These are phyloP conservation scores for Himalopsyche japonica DNA, from an alignment of 2,888 invertebrate species.

Conservation along the genomic window DNA sequence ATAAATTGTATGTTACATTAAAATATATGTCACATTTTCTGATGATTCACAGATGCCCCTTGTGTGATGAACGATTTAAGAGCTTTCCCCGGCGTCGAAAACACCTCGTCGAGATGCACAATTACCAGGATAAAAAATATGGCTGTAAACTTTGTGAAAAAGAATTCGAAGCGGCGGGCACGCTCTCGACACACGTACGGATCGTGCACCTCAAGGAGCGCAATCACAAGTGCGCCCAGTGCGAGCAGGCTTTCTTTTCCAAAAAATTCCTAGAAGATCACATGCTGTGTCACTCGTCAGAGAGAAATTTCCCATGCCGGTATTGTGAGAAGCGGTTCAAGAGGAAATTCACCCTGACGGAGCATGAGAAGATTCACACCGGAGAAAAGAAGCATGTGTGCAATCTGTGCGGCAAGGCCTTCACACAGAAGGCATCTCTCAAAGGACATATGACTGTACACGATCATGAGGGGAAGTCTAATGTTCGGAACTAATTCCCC, in stretches of 20 bases:
- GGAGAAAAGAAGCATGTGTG: slow-evolving; percentile 9
- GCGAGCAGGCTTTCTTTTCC: slow-evolving; percentile 9
- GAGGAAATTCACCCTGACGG: slow-evolving; percentile 6
- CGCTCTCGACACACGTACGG: slow-evolving; percentile 4
- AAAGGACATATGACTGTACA: slow-evolving; percentile 2
- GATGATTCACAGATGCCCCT: slow-evolving; percentile 44
- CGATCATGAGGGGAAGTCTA: background rate
- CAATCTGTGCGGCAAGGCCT: slow-evolving; percentile 3
- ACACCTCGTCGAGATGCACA: slow-evolving; percentile 48
- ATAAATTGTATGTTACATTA: too few relatives aligned
- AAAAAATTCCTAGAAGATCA: background rate
- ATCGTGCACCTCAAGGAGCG: background rate
- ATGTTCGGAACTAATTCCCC: background rate
- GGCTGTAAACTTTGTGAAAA: slow-evolving; percentile 19
- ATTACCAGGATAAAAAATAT: slow-evolving; percentile 4
- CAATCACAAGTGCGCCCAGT: slow-evolving; percentile 8
- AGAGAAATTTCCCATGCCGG: slow-evolving; percentile 12
- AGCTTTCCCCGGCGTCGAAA: slow-evolving; percentile 53
- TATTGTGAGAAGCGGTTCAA: slow-evolving; percentile 12
- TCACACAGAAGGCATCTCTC: slow-evolving; percentile 18
- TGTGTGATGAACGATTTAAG: slow-evolving; percentile 50
- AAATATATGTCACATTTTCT: too few relatives aligned
- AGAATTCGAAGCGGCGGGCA: background rate
- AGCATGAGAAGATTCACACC: slow-evolving; percentile 25
- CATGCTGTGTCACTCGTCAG: slow-evolving; percentile 13